phyloP scores from a whole-genome alignment of 2,113 vertebrate species.

The Seriola rivoliana region DNA sequence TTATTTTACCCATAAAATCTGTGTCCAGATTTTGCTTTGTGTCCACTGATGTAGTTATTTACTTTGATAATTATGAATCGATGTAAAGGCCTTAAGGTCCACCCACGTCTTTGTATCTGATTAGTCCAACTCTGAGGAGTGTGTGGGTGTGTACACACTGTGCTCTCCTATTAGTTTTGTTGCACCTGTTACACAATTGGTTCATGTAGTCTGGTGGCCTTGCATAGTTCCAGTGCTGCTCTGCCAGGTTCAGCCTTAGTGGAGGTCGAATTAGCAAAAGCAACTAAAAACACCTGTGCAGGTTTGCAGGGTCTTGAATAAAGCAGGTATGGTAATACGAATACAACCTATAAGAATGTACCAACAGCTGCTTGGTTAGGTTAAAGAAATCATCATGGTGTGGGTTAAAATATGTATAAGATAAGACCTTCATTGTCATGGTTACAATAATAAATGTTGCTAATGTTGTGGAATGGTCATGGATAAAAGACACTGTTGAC shows the following conservation, averaged over 20 bases:
- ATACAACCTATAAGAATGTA: no score
- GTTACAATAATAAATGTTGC: background rate
- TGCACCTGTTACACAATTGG: slow-evolving; percentile 9
- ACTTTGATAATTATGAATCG: no score
- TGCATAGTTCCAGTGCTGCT: background rate
- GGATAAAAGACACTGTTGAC: no score
- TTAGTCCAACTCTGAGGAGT: background rate
- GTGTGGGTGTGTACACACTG: background rate
- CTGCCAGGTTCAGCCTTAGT: background rate
- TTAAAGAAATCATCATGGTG: background rate
- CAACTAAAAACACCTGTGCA: background rate
- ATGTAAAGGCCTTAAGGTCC: no score
- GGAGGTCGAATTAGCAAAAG: background rate
- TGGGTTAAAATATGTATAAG: background rate
- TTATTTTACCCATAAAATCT: background rate
- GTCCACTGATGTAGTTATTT: background rate
- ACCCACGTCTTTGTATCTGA: no score
- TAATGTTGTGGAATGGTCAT: background rate
- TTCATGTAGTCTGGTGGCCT: background rate
- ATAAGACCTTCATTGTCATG: background rate
- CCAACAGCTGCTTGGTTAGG: no score
- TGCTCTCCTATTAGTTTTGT: background rate
- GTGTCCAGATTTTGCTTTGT: background rate
- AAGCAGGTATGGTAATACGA: no score
- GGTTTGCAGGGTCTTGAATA: no score